These are phyloP conservation scores for Rhynchonema sp. DNA, from an alignment of 2,888 invertebrate species.

Conservation along the genomic window DNA sequence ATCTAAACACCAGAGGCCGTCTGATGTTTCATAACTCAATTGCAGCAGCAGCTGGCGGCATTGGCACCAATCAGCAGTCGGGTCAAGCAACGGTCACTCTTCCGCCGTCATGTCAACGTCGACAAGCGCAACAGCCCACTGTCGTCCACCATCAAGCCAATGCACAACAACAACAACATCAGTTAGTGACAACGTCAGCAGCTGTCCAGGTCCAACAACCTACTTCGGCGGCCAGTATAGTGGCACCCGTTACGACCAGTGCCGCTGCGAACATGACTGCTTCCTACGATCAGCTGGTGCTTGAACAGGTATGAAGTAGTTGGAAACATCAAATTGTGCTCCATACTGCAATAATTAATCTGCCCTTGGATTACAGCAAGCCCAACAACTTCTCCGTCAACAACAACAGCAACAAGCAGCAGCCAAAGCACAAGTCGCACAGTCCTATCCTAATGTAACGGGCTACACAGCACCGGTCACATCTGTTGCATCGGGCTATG, in stretches of 20 bases:
- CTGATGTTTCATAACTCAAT: too few species aligned
- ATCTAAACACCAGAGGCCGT: too few species aligned
- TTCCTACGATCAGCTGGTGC: too few species aligned
- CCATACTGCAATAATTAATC: too few species aligned
- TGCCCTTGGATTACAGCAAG: background rate
- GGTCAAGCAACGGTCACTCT: background rate
- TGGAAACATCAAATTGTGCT: too few species aligned
- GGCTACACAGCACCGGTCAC: too few species aligned
- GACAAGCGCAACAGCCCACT: conserved; percentile 10
- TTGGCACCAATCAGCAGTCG: background rate
- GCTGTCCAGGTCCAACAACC: background rate
- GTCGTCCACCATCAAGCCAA: background rate
- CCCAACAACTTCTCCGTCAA: too few species aligned
- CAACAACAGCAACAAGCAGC: background rate
- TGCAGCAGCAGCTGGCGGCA: too few species aligned
- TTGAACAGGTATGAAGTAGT: too few species aligned
- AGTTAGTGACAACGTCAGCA: conserved; percentile 1
- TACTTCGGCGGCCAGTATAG: conserved; percentile 1
- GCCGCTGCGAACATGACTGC: background rate
- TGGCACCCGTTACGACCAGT: conserved; percentile 6
- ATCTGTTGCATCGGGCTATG: too few species aligned
- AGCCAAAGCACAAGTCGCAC: too few species aligned
- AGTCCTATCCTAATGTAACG: too few species aligned
- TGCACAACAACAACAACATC: conserved; percentile 1
- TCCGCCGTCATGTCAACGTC: conserved; percentile 2